phyloP scores from a whole-genome alignment of 2,113 vertebrate species.

The Hemichromis elongatus region DNA sequence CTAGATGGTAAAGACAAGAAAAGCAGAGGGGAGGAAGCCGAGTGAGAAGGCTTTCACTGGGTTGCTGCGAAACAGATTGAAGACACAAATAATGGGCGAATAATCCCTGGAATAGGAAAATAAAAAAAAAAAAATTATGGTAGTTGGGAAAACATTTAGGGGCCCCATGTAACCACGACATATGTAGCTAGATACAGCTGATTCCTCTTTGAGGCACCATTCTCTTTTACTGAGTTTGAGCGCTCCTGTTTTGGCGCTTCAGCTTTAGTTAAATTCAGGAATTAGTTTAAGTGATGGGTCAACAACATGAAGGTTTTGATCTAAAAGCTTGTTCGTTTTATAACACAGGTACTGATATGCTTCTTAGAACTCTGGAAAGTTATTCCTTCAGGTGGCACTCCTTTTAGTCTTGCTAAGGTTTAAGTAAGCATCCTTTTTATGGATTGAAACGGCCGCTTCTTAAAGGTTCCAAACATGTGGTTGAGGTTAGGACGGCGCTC shows the following conservation, averaged over 20 bases:
- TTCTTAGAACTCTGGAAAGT: background rate
- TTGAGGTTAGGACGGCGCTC: background rate
- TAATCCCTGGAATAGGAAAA: background rate
- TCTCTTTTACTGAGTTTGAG: slow-evolving; percentile 4
- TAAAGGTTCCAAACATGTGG: background rate
- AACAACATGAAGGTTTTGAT: background rate
- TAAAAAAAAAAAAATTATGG: background rate
- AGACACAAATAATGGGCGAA: background rate
- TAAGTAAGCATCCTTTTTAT: background rate
- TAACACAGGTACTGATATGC: background rate
- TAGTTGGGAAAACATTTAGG: background rate
- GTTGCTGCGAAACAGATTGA: background rate
- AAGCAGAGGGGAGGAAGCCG: background rate
- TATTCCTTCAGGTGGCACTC: background rate
- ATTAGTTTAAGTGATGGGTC: background rate
- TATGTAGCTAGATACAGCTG: slow-evolving; percentile 2
- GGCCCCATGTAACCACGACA: background rate
- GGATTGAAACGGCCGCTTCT: background rate
- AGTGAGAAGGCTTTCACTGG: background rate
- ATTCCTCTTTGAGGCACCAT: background rate
- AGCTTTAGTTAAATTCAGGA: background rate
- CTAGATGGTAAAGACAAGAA: slow-evolving; percentile 31
- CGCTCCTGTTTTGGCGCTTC: background rate
- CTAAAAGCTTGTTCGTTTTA: background rate
- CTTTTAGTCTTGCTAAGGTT: background rate